A percentile compares a stretch with the other conserved stretches of the same genome.
Conservation (phyloP, 2,888 invertebrate species). For the Noctuana brunneofusca region DNA sequence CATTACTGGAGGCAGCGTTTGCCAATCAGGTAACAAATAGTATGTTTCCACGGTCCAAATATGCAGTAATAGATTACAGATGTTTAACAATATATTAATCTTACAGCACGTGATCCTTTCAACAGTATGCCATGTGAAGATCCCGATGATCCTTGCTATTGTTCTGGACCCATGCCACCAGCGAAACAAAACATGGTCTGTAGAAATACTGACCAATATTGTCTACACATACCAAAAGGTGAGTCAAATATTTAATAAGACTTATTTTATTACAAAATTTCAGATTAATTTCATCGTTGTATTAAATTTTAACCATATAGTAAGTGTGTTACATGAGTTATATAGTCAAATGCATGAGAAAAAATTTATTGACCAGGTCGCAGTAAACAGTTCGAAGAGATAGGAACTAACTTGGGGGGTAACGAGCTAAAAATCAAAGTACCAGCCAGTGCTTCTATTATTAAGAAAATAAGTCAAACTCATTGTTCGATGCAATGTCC, state of each 20-base stretch:
- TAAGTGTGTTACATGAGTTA: neutral
- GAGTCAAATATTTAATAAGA: constrained; percentile 35
- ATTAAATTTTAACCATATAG: neutral
- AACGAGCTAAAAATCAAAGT: constrained; percentile 78
- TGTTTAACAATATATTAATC: neutral
- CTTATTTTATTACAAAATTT: neutral
- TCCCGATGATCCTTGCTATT: constrained; percentile 69
- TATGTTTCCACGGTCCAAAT: neutral
- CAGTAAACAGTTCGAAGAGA: constrained; percentile 74
- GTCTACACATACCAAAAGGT: constrained; percentile 77
- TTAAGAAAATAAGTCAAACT: constrained; percentile 77
- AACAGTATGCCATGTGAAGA: constrained; percentile 68
- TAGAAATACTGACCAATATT: constrained; percentile 72
- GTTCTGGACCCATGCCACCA: constrained; percentile 62
- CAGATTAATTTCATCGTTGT: constrained; percentile 1
- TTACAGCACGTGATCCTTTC: constrained; percentile 58
- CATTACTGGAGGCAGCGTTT: constrained; percentile 47
- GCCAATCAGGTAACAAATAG: constrained; percentile 49
- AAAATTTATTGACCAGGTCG: constrained; percentile 74
- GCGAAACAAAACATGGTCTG: constrained; percentile 62
- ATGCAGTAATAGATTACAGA: too few species aligned
- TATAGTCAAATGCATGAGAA: constrained; percentile 18
- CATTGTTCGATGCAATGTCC: constrained; percentile 70
- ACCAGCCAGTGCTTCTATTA: constrained; percentile 65
- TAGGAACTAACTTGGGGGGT: constrained; percentile 70